phyloP scores from a whole-genome alignment of 2,797 vertebrate species.

The Nasua narica region DNA sequence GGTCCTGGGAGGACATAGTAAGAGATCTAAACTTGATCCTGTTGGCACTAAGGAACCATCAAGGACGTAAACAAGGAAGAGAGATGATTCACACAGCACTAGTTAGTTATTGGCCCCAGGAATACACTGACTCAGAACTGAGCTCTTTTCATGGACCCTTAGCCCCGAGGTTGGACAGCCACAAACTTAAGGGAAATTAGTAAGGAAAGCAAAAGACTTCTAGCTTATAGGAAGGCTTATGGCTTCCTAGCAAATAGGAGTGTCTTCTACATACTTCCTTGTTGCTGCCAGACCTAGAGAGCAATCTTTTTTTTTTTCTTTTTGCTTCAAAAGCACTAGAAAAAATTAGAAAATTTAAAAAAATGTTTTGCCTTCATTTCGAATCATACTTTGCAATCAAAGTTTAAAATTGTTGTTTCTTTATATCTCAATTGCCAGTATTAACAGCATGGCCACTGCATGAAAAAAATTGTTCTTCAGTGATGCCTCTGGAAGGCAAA shows the following conservation, averaged over 20 bases:
- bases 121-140: background rate
- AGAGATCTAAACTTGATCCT: background rate
- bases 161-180: background rate
- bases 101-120: background rate
- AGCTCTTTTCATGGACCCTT: background rate
- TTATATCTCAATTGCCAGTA: background rate
- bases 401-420: background rate
- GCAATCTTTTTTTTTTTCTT: background rate
- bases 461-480: slow-evolving; percentile 14
- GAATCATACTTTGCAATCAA: background rate
- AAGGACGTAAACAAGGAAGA: background rate
- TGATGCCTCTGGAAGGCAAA: background rate
- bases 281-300: background rate
- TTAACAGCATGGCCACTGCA: background rate
- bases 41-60: background rate
- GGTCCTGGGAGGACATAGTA: background rate
- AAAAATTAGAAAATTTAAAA: background rate
- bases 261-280: background rate
- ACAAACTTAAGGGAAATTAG: background rate
- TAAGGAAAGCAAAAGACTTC: background rate
- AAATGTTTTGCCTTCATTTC: slow-evolving; percentile 30
- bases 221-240: background rate
- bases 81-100: background rate
- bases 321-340: background rate
- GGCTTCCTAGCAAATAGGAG: background rate